Evolutionary conservation across 2,113 vertebrate species (phyloP).

Genomic region (Hystrix brachyura): DNA sequence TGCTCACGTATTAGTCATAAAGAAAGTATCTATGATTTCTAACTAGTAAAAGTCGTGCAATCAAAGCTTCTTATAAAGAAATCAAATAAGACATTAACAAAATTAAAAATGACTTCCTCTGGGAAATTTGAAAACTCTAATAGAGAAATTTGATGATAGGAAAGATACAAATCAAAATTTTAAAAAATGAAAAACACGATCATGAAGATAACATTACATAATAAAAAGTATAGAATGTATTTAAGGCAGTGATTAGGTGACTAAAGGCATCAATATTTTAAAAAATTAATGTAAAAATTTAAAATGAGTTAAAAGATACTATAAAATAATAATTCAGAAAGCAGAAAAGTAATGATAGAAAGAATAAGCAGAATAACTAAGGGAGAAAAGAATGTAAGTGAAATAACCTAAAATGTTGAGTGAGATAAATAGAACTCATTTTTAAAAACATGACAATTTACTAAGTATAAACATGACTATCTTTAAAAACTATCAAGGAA

Average conservation of each 20-base stretch:
- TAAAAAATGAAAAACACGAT: background rate
- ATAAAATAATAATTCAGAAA: background rate
- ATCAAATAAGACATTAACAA: background rate
- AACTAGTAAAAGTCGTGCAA: background rate
- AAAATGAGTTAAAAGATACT: background rate
- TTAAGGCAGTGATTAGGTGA: background rate
- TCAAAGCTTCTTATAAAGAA: background rate
- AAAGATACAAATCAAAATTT: background rate
- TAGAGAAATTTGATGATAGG: background rate
- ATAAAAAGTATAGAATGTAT: background rate
- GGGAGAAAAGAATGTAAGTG: background rate
- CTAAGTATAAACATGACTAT: background rate
- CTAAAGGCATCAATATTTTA: background rate
- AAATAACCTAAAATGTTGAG: background rate
- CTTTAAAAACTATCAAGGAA: background rate
- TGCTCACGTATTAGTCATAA: background rate
- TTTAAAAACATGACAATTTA: background rate
- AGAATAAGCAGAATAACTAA: background rate
- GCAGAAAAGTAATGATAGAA: background rate
- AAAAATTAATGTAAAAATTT: background rate
- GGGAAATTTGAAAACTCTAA: background rate
- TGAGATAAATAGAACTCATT: background rate
- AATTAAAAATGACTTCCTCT: background rate
- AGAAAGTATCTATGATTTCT: background rate
- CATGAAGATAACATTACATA: background rate